Evolutionary conservation across 1,140 invertebrate species (phyloP), one percentile per base, ranked within the genome.

Genomic region (Drosophila ananassae): DNA sequence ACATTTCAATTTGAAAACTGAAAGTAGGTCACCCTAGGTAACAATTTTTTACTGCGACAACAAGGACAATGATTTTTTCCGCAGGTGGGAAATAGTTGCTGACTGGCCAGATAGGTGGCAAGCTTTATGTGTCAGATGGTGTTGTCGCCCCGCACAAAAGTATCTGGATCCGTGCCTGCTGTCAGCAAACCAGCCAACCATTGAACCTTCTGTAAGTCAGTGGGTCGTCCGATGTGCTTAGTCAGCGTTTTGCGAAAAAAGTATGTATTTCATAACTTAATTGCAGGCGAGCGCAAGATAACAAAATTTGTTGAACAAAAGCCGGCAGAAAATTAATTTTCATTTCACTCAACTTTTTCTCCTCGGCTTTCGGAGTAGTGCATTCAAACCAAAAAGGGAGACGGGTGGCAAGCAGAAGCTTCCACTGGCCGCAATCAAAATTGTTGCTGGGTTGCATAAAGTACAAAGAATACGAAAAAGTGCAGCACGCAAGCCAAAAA

Each of bases 231-330:
- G 57, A 57, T 77, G 67, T 58, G 82, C 82, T 87, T 78, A 81
- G 78, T 87, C 81, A 87, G 81, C 81, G 46, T 53, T 83, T 83
- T 83, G 57, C 60, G 9, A 24, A 47, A 47, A 47, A 24, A 47
- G 17, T 44, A 41, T 41, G 13, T 62, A 81, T 85, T 85, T 85
- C 81, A 87, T 85, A 85, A 85, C 62, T 79, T 82, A 82, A 87
- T 85, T 82, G 80, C 81, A 66, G 63, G 55, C 51, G 55, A 63
- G 62, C 51, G 63, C 58, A 48, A 61, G 76, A 69, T 46, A 78
- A 67, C 61, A 78, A 48, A 37, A 76, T 52, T 51, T 56, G 55
- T 41, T 37, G 28, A 54, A 53, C 63, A 59, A 56, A 57, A 81
- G 60, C 59, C 28, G 30, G 34, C 58, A 41, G 53, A 44, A 72